Percentiles rank a stretch among this genome's conserved stretches.
Conservation (phyloP, 2,888 invertebrate genomes). For the Lysandra bellargus region DNA sequence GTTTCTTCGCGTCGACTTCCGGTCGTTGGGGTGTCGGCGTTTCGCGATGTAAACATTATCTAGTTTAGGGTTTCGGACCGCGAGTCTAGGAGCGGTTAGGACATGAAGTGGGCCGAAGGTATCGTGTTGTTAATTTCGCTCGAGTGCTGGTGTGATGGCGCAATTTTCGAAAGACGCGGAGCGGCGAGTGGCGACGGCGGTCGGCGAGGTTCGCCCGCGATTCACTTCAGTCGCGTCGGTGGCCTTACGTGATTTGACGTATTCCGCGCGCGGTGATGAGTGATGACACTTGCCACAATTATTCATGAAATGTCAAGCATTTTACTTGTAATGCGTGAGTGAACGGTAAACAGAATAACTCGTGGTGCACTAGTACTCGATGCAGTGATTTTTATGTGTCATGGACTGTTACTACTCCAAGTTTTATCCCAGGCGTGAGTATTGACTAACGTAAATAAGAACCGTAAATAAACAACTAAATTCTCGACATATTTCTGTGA, state of each 20-base stretch:
- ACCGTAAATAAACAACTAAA: slow-evolving; percentile 72
- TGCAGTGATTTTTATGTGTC: slow-evolving; percentile 69
- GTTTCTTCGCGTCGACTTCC: slow-evolving; percentile 83
- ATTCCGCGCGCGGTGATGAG: slow-evolving; percentile 78
- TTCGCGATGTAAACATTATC: slow-evolving; percentile 81
- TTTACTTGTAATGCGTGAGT: slow-evolving; percentile 73
- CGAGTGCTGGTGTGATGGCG: slow-evolving; percentile 80
- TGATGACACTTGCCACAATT: slow-evolving; percentile 79
- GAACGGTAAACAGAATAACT: slow-evolving; percentile 72
- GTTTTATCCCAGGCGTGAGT: slow-evolving; percentile 80
- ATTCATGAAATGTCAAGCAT: slow-evolving; percentile 79
- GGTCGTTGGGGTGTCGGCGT: slow-evolving; percentile 78
- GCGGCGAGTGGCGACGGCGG: slow-evolving; percentile 78
- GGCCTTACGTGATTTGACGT: slow-evolving; percentile 81
- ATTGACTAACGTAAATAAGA: slow-evolving; percentile 54
- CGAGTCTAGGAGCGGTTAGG: slow-evolving; percentile 68
- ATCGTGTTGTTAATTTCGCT: slow-evolving; percentile 79
- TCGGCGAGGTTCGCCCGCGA: slow-evolving; percentile 78
- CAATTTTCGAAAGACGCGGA: slow-evolving; percentile 83
- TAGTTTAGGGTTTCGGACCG: slow-evolving; percentile 69
- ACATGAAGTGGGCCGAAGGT: slow-evolving; percentile 77
- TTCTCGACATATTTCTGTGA: slow-evolving; percentile 64
- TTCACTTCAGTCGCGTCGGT: slow-evolving; percentile 82
- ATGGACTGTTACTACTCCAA: slow-evolving; percentile 81
- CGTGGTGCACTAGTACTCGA: slow-evolving; percentile 68